Percentiles rank a stretch among this genome's conserved stretches.
Conservation (phyloP, 2,888 invertebrate species). For the Plebejus melissa region DNA sequence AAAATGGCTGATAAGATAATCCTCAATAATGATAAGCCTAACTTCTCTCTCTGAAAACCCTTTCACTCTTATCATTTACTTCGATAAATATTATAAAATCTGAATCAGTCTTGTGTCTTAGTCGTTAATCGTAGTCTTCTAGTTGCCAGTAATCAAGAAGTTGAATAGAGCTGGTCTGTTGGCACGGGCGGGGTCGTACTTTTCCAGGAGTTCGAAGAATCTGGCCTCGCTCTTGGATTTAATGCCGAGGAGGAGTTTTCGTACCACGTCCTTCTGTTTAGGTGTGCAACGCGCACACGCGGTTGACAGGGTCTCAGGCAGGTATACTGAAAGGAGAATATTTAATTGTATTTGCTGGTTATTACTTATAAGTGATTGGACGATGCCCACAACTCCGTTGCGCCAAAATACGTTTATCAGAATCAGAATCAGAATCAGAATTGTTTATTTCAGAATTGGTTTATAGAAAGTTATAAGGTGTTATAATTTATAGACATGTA, state of each 20-base stretch:
- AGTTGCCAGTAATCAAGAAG: constrained; percentile 67
- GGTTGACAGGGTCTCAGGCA: constrained; percentile 84
- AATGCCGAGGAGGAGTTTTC: constrained; percentile 83
- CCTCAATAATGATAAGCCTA: not conserved
- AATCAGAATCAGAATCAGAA: too few species aligned
- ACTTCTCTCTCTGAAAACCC: not conserved
- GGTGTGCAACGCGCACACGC: constrained; percentile 83
- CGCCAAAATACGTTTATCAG: too few species aligned
- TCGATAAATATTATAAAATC: not conserved
- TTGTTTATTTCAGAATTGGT: too few species aligned
- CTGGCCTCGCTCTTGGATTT: constrained; percentile 82
- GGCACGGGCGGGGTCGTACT: constrained; percentile 84
- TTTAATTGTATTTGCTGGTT: too few species aligned
- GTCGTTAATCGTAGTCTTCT: constrained; percentile 7
- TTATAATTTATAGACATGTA: too few species aligned
- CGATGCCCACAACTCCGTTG: too few species aligned
- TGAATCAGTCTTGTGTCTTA: not conserved
- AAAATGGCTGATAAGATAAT: not conserved
- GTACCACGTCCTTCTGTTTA: constrained; percentile 80
- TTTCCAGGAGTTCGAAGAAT: constrained; percentile 83
- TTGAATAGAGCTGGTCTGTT: constrained; percentile 82
- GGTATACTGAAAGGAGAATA: constrained; percentile 74
- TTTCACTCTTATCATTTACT: not conserved
- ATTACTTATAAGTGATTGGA: too few species aligned
- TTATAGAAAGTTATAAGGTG: too few species aligned